phyloP scores from a whole-genome alignment of 2,888 invertebrate species.

The Xestoiulus laeticollis region DNA sequence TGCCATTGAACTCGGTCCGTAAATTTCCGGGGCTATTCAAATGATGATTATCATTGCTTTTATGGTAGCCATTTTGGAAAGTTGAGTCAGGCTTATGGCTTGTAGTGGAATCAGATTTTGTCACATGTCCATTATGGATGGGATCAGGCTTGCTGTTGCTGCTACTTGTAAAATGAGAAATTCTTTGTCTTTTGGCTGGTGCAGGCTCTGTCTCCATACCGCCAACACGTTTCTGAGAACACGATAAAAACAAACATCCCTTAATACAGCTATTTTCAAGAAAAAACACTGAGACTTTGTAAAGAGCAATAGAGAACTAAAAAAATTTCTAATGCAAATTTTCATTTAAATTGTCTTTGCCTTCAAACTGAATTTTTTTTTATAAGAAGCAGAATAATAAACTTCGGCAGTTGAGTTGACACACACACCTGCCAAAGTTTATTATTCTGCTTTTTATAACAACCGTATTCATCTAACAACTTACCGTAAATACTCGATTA shows the following conservation, averaged over 20 bases:
- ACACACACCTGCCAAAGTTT: no score
- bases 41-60: slow-evolving; percentile 33
- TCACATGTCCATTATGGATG: slow-evolving; percentile 4
- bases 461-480: no score
- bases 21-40: not conserved
- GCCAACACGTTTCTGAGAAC: not conserved
- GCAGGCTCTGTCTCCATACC: slow-evolving; percentile 61
- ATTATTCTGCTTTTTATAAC: no score
- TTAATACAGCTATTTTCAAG: no score
- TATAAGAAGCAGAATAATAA: no score
- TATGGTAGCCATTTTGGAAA: slow-evolving; percentile 23
- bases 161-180: slow-evolving; percentile 75
- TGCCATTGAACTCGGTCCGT: slow-evolving; percentile 44
- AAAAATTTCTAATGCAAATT: no score
- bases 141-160: slow-evolving; percentile 33
- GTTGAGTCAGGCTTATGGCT: slow-evolving; percentile 27
- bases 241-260: not conserved
- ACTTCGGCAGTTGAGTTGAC: no score
- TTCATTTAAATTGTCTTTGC: no score
- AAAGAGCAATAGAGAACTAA: no score
- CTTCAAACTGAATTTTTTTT: no score
- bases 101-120: slow-evolving; percentile 15
- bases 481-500: no score
- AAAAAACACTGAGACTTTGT: no score
- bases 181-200: slow-evolving; percentile 81